Evolutionary conservation across 2,797 vertebrate genomes (phyloP).

Genomic region (Furcifer pardalis): DNA sequence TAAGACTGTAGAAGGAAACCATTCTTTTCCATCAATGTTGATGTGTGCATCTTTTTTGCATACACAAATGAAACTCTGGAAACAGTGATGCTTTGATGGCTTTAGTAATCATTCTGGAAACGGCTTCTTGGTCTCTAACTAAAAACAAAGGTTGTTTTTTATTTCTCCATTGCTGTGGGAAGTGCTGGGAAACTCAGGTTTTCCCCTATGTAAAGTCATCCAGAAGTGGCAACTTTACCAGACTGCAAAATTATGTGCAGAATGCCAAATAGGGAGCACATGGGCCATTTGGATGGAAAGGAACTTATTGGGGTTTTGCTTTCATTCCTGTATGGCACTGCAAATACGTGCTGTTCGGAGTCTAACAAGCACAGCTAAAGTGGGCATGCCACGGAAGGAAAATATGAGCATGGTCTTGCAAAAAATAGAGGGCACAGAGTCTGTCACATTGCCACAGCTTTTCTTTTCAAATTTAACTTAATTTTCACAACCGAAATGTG

Average conservation of each 20-base stretch:
- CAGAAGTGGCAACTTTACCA: conserved; percentile 55
- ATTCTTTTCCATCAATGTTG: background rate
- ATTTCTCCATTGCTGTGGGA: conserved; percentile 62
- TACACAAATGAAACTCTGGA: conserved; percentile 32
- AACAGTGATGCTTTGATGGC: conserved; percentile 52
- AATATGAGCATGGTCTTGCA: background rate
- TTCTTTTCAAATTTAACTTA: background rate
- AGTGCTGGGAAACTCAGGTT: conserved; percentile 55
- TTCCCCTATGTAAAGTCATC: conserved; percentile 36
- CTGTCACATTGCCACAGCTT: no score
- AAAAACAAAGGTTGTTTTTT: conserved; percentile 54
- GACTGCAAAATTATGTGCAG: conserved; percentile 45
- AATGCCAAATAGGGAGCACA: conserved; percentile 61
- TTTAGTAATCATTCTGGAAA: conserved; percentile 60
- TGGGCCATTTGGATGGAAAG: conserved; percentile 35
- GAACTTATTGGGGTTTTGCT: background rate
- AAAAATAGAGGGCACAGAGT: background rate
- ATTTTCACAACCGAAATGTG: background rate
- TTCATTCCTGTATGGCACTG: conserved; percentile 29
- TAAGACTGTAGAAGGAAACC: conserved; percentile 9
- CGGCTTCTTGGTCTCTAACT: conserved; percentile 46
- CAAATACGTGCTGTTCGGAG: conserved; percentile 52
- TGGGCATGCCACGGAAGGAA: conserved; percentile 34
- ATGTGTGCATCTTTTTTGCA: conserved; percentile 39
- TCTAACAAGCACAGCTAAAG: conserved; percentile 51